Conservation (phyloP, 2,113 vertebrate species). For the Brachirus orientalis region DNA sequence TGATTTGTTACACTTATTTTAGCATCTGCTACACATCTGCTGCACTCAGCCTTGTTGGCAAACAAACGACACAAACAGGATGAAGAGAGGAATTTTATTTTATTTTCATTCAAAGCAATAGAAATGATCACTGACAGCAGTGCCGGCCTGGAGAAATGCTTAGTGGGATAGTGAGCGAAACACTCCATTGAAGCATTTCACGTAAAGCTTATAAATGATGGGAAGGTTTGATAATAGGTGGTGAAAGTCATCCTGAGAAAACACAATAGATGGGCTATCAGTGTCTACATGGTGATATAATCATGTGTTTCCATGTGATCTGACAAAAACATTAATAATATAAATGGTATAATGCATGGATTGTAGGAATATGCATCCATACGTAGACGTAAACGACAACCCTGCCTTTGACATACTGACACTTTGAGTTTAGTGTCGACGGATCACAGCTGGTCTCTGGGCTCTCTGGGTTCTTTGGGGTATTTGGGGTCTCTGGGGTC, state of each 20-base stretch:
- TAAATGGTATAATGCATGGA: conserved; percentile 12
- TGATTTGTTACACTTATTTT: background rate
- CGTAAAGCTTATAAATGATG: conserved; percentile 42
- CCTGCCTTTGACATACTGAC: background rate
- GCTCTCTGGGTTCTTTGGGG: conserved; percentile 3
- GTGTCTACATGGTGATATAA: conserved; percentile 36
- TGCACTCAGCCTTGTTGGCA: conserved; percentile 5
- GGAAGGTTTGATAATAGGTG: conserved; percentile 39
- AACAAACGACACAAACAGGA: conserved; percentile 25
- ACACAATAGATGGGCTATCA: conserved; percentile 27
- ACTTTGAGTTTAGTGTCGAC: conserved; percentile 40
- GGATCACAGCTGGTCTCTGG: conserved; percentile 20
- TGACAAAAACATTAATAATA: conserved; percentile 25
- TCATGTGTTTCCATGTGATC: conserved; percentile 10
- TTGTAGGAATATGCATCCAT: background rate
- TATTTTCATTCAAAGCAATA: conserved; percentile 24
- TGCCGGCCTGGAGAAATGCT: conserved; percentile 12
- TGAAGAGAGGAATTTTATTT: background rate
- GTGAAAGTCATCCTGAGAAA: conserved; percentile 51
- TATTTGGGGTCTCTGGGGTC: conserved; percentile 28
- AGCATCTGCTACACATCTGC: conserved; percentile 17
- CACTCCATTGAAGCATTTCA: conserved; percentile 7
- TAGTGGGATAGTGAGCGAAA: conserved; percentile 30
- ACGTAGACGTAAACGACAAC: background rate
- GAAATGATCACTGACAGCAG: conserved; percentile 40